These are phyloP conservation scores for Zaprionus davidi DNA, from an alignment of 1,140 invertebrate genomes.

Conservation along the genomic window DNA sequence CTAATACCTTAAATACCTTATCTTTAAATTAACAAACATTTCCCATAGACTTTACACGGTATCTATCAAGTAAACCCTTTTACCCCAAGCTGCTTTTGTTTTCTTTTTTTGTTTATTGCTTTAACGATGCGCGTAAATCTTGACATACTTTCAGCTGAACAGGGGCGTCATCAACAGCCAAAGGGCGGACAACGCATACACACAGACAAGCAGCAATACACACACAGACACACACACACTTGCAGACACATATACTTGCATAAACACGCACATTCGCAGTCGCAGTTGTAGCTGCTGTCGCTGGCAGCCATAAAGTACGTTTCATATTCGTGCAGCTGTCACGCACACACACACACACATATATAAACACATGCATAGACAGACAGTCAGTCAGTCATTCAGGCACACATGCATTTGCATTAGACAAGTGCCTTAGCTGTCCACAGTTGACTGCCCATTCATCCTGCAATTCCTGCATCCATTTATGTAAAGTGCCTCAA, in stretches of 20 bases:
- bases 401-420: constrained; percentile 16
- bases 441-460: constrained; percentile 53
- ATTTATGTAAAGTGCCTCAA: constrained; percentile 51
- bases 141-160: constrained; percentile 71
- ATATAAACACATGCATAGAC: not conserved
- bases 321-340: constrained; percentile 40
- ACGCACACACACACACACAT: constrained; percentile 9
- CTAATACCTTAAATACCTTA: not conserved
- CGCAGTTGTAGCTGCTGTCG: constrained; percentile 35
- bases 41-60: constrained; percentile 8
- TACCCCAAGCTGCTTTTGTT: not conserved
- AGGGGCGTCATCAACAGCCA: constrained; percentile 18
- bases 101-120: constrained; percentile 64
- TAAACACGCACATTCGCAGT: constrained; percentile 33
- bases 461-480: constrained; percentile 44
- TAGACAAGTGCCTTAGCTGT: constrained; percentile 47
- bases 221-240: not conserved
- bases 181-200: constrained; percentile 24
- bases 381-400: not conserved
- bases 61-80: not conserved
- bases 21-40: not conserved
- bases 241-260: not conserved
- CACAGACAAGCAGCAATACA: not conserved
- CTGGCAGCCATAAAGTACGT: constrained; percentile 51
- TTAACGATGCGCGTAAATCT: constrained; percentile 80